Evolutionary conservation across 1,140 invertebrate species (phyloP).

Genomic region (Neodiprion virginianus): DNA sequence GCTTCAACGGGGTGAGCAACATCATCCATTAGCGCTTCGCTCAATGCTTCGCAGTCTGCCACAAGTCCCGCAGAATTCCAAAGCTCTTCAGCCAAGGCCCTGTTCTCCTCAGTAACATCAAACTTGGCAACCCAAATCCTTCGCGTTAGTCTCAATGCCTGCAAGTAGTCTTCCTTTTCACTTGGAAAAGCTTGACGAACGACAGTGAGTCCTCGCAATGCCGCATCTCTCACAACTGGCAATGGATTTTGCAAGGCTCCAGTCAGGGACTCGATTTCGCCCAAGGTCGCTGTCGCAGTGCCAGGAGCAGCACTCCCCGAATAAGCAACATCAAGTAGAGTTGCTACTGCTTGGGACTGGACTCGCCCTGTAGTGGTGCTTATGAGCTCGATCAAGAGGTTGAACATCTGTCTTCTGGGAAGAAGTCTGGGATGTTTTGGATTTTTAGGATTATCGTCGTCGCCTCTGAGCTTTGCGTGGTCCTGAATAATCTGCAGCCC

Average conservation of each 20-base stretch:
- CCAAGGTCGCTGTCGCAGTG: conserved; percentile 67
- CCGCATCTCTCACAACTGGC: conserved; percentile 80
- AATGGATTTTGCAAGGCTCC: conserved; percentile 75
- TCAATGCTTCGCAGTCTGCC: conserved; percentile 64
- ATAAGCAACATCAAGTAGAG: conserved; percentile 78
- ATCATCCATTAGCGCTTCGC: conserved; percentile 74
- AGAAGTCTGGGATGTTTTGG: conserved; percentile 77
- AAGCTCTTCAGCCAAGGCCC: conserved; percentile 70
- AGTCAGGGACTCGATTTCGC: conserved; percentile 83
- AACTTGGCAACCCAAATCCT: conserved; percentile 81
- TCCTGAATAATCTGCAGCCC: conserved; percentile 75
- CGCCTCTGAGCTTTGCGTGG: conserved; percentile 72
- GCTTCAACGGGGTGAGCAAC: conserved; percentile 80
- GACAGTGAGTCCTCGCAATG: conserved; percentile 74
- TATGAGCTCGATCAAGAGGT: conserved; percentile 81
- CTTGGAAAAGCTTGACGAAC: conserved; percentile 71
- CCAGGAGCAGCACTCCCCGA: conserved; percentile 71
- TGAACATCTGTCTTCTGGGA: conserved; percentile 82
- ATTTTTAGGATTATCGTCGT: conserved; percentile 57
- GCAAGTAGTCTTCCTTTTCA: conserved; percentile 66
- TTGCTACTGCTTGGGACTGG: conserved; percentile 78
- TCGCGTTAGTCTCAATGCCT: conserved; percentile 69
- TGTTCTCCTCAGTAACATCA: conserved; percentile 75
- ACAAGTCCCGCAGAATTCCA: conserved; percentile 70
- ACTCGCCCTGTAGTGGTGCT: conserved; percentile 72